A percentile compares a stretch with the other conserved stretches of the same genome.
Conservation (phyloP, 2,888 invertebrate genomes). For the Ectropis crepuscularia region DNA sequence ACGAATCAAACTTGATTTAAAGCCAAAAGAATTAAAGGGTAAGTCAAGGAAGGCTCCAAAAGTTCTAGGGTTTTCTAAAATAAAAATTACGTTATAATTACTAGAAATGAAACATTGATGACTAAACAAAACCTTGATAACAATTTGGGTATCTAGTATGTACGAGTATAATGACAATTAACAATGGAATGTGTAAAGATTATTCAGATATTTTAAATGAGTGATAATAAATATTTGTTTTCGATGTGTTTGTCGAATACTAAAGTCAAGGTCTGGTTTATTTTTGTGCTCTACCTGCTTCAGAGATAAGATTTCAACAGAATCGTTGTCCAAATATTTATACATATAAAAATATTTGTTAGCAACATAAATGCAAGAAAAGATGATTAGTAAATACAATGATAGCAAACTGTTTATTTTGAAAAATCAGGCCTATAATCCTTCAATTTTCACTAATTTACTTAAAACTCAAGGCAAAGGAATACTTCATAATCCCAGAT, state of each 20-base stretch:
- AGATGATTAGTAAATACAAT: too few species aligned
- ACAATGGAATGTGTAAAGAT: background rate
- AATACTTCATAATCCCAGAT: too few species aligned
- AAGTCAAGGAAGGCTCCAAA: background rate
- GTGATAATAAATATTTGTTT: slow-evolving; percentile 13
- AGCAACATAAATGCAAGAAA: too few species aligned
- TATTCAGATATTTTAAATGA: slow-evolving; percentile 2
- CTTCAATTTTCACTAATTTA: too few species aligned
- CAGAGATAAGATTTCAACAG: slow-evolving; percentile 7
- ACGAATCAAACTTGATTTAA: slow-evolving; percentile 21
- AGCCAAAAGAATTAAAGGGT: slow-evolving; percentile 29
- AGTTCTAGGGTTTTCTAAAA: background rate
- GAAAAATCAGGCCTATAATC: too few species aligned
- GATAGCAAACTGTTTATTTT: too few species aligned
- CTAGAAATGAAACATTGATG: background rate
- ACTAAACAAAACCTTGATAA: background rate
- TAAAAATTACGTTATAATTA: too few species aligned
- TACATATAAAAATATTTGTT: background rate
- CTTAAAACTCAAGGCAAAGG: too few species aligned
- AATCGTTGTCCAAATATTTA: slow-evolving; percentile 1
- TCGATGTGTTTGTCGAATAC: slow-evolving; percentile 8
- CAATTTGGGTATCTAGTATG: too few species aligned
- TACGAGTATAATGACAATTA: background rate
- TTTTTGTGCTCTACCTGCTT: slow-evolving; percentile 9
- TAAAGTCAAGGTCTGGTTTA: slow-evolving; percentile 11